Evolutionary conservation across 2,888 invertebrate species (phyloP).

Genomic region (Cremastobaeus sp.): DNA sequence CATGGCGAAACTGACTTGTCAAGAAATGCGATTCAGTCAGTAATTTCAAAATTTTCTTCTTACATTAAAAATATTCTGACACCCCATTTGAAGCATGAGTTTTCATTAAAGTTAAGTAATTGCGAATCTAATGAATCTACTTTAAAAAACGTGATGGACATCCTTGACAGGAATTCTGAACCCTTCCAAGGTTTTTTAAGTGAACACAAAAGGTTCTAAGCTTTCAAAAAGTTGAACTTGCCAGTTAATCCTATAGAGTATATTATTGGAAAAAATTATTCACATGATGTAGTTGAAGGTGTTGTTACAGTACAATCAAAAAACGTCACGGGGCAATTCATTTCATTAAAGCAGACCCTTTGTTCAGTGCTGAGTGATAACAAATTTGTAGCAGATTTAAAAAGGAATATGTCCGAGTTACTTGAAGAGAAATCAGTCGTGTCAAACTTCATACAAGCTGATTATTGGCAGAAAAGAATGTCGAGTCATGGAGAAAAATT

Average conservation of each 20-base stretch:
- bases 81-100: neutral
- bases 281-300: neutral
- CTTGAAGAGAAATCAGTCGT: neutral
- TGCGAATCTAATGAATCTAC: neutral
- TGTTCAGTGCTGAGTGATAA: neutral
- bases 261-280: neutral
- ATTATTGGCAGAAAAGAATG: slow-evolving; percentile 10
- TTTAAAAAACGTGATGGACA: neutral
- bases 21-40: neutral
- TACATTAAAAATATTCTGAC: neutral
- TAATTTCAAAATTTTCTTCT: neutral
- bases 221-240: neutral
- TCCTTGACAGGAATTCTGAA: neutral
- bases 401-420: neutral
- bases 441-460: neutral
- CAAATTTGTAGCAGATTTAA: neutral
- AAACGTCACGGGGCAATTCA: neutral
- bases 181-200: neutral
- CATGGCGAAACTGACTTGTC: neutral
- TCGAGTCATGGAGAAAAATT: neutral
- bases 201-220: neutral
- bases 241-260: neutral
- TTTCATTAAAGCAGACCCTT: neutral
- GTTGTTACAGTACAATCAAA: neutral
- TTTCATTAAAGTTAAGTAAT: neutral